These are phyloP conservation scores for Phanerotoma sp. DNA, from an alignment of 2,888 invertebrate genomes.

Conservation along the genomic window DNA sequence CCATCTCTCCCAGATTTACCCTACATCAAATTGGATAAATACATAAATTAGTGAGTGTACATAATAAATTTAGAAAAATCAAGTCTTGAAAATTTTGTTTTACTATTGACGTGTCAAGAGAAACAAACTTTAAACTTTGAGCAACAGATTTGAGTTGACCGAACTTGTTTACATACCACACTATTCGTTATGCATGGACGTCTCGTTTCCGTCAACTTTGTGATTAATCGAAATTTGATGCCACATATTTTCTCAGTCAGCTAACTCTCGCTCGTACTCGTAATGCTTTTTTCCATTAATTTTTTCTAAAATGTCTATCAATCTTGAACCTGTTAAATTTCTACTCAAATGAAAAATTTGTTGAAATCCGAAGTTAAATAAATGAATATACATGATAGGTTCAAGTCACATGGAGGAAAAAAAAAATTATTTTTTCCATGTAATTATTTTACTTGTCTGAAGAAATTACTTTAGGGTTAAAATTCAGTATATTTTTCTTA, in stretches of 20 bases:
- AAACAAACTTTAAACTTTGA: not conserved
- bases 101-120: not conserved
- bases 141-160: slow-evolving; percentile 11
- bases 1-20: too few relatives aligned
- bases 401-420: too few relatives aligned
- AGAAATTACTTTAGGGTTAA: too few relatives aligned
- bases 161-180: slow-evolving; percentile 12
- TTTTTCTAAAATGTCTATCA: slow-evolving; percentile 17
- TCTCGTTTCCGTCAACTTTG: slow-evolving; percentile 5
- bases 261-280: not conserved
- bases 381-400: slow-evolving; percentile 28
- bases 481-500: too few relatives aligned
- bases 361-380: slow-evolving; percentile 33
- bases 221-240: slow-evolving; percentile 20
- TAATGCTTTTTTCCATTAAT: slow-evolving; percentile 7
- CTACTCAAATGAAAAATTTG: slow-evolving; percentile 17
- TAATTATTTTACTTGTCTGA: too few relatives aligned
- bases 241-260: slow-evolving; percentile 9
- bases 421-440: too few relatives aligned
- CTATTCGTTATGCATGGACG: slow-evolving; percentile 3
- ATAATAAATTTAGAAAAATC: too few relatives aligned
- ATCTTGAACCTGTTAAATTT: slow-evolving; percentile 29
- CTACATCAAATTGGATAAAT: too few relatives aligned
- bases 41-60: too few relatives aligned
- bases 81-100: too few relatives aligned